Evolutionary conservation across 2,797 vertebrate species (phyloP), one percentile per base, ranked within the genome.

Genomic region (Ateles fusciceps): DNA sequence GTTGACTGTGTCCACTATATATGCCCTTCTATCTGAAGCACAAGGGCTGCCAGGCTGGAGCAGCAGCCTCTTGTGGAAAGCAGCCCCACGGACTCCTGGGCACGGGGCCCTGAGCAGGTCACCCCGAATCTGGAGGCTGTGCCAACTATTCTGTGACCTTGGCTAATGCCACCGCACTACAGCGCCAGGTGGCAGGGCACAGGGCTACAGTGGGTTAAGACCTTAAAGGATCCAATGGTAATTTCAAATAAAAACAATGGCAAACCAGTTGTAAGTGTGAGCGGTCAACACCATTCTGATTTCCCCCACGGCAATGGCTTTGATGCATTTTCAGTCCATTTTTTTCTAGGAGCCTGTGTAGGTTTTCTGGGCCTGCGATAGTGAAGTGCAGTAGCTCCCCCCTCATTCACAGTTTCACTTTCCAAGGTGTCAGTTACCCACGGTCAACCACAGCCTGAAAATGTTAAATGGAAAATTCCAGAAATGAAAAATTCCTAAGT

Each of bases 31-130:
- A 46, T 10, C 13, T 80, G 33, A n/a, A n/a, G 68, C 30, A 8
- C 3, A 2, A 26, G 44, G 19, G 11, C 61, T 42, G 1, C 59
- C 0, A 0, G 48, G 6, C 42, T n/a, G 4, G 24, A 14, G 4
- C 2, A 0, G 17, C 84, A 26, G 14, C n/a, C 4, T 68, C n/a
- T 2, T 8, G 17, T 5, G 10, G 8, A 26, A 57, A 15, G 46
- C 24, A 5, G 55, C 42, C 79, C 14, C 12, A 0, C 26, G 36
- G 81, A 88, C 3, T 5, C 5, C 33, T 30, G 28, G 21, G 42
- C 1, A 0, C 57, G 15, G 36, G 28, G 15, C 50, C 42, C 33
- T 44, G 68, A 76, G 68, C 46, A 50, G 55, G 30, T 55, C 5
- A 15, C 30, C 19, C 19, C 21, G 11, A 42, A 75, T 42, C 71